Evolutionary conservation across 1,140 invertebrate species (phyloP).

Genomic region (Brachystomella parvula): DNA sequence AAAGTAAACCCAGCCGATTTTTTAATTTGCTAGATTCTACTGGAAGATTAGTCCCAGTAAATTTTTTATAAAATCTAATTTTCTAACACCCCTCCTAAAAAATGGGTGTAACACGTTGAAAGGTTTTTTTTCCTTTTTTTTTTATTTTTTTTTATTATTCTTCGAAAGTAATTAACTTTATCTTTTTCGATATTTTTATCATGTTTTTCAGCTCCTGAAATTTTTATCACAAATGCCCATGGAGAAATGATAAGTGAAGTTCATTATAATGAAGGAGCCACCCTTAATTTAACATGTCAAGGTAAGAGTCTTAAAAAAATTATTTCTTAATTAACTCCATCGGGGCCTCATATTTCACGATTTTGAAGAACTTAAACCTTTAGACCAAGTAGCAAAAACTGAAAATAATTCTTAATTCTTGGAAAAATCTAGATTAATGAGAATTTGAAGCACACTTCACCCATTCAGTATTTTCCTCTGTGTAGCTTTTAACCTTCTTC

Average conservation of each 20-base stretch:
- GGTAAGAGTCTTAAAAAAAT: slow-evolving; percentile 14
- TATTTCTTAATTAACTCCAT: neutral
- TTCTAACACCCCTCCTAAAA: neutral
- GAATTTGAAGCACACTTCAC: neutral
- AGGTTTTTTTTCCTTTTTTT: neutral
- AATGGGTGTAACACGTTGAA: neutral
- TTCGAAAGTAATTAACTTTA: neutral
- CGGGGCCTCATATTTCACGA: neutral
- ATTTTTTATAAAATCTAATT: neutral
- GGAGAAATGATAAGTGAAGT: slow-evolving; percentile 34
- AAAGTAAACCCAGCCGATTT: no score
- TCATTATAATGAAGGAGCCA: slow-evolving; percentile 37
- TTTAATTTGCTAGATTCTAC: no score
- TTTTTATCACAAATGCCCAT: slow-evolving; percentile 34
- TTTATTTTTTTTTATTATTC: neutral
- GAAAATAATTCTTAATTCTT: neutral
- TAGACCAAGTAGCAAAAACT: neutral
- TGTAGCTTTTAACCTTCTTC: no score
- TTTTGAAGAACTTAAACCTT: neutral
- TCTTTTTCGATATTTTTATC: neutral
- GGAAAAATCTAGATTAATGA: neutral
- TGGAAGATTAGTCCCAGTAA: neutral
- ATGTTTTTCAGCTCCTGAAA: slow-evolving; percentile 33
- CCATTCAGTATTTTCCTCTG: no score
- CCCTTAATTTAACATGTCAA: slow-evolving; percentile 33